Base-by-base conservation (phyloP, 2,797 vertebrate species). In the Onychomys arenicola region DNA sequence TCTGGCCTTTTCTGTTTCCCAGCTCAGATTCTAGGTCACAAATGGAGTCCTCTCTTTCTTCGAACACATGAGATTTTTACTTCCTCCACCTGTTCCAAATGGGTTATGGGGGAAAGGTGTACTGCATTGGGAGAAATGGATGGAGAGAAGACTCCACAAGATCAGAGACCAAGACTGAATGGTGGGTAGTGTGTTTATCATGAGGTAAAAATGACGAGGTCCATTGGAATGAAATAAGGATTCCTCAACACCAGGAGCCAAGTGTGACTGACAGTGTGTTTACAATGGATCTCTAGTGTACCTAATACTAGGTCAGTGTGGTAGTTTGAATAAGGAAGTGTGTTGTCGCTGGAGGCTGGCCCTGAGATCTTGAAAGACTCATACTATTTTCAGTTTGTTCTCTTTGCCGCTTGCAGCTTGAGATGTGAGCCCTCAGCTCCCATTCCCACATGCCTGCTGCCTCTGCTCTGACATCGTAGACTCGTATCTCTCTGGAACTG, bases 11-110 rank as follows among this genome's bases (percentile, higher is more conserved):
- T 25, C 71, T 52, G 17, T 82, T 86, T 89, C 55, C 71, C 52
- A 83, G 37, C 59, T 94, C 71, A 81, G 91, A 94, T 63, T 76
- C 73, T 67, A 93, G 69, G 52, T 95, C 75, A 81, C 37, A 75
- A 37, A 73, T 29, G 25, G 80, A 91, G 40, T 75, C 85, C 23
- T 75, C 81, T 6, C 34, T 95, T 83, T 43, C 46, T 73, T 77
- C 11, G 4, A 37, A 55, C 16, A 4, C 19, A 0, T 59, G 32
- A 29, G n/a, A 69, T n/a, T 94, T 71, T 90, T 52, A 61, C 69
- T 73, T 52, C 46, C 19, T 69, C 57, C n/a, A 40, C 76, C 76
- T 95, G 27, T 88, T 93, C 61, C 88, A 80, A 91, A 93, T 21
- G n/a, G 46, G 34, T n/a, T 92, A 34, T 82, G 67, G 81, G 21